A percentile compares a stretch with the other conserved stretches of the same genome.
Evolutionary conservation across 1,140 invertebrate species (phyloP).

Genomic region (Hormaphis cornu): DNA sequence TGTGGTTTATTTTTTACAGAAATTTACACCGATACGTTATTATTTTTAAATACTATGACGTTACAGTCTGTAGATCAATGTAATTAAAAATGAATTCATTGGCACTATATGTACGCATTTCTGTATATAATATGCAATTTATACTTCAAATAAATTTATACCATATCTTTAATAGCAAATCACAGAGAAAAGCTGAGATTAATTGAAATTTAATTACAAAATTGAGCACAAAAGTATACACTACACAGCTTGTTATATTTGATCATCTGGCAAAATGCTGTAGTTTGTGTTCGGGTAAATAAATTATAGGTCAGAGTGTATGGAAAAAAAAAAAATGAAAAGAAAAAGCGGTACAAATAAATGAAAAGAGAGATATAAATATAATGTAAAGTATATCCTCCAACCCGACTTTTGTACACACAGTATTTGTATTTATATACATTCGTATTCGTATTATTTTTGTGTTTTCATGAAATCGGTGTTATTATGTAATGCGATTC

Average conservation of each 20-base stretch:
- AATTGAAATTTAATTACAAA: conserved; percentile 14
- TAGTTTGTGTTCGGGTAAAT: background rate
- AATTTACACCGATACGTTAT: too few species aligned
- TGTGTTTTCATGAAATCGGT: conserved; percentile 21
- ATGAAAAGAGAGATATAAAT: background rate
- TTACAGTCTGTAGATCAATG: too few species aligned
- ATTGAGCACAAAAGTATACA: conserved; percentile 19
- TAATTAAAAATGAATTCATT: too few species aligned
- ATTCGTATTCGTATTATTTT: conserved; percentile 12
- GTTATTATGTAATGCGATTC: conserved; percentile 29
- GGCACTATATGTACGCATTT: background rate
- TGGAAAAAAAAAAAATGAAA: background rate
- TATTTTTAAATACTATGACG: too few species aligned
- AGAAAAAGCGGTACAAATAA: conserved; percentile 14
- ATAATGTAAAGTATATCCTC: conserved; percentile 15
- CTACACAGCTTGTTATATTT: conserved; percentile 24
- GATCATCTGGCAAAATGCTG: conserved; percentile 24
- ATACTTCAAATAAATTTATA: background rate
- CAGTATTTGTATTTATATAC: background rate
- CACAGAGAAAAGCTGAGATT: background rate
- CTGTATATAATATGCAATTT: background rate
- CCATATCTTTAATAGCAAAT: background rate
- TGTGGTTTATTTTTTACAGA: too few species aligned
- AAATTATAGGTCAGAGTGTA: conserved; percentile 18
- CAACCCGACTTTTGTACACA: background rate